Base-by-base conservation (phyloP, 2,797 vertebrate genomes). In the Chaetophractus vellerosus region DNA sequence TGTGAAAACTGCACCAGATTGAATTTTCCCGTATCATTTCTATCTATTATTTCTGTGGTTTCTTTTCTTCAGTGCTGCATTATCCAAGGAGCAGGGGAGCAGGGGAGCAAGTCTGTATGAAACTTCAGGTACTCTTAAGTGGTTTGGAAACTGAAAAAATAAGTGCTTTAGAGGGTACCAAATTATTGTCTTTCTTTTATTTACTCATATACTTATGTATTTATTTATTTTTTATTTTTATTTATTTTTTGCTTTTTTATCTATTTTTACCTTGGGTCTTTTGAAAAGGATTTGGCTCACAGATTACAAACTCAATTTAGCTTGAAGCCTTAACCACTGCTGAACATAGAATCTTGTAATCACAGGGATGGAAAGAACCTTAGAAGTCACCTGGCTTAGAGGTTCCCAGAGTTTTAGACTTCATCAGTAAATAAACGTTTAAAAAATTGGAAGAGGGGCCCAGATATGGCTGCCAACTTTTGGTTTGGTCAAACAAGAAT, bases 21-120 rank as follows among this genome's bases (percentile, higher is more conserved):
- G 95, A 97, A 96, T 96, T 95, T 96, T 71, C 92, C 83, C 88
- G 0, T 87, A 88, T 94, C 92, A 68, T 82, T 85, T 89, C 86
- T 95, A 8, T 94, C 96, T 89, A 93, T 91, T 95, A 87, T 96
- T 95, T 95, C 92, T 94, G 92, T 41, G 82, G 91, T 88, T 95
- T 95, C 69, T 91, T 75, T 86, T 41, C 93, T 91, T 92, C 31
- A 38, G 64, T 66, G 72, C 55, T 78, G 66, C 61, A 38, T 80
- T 91, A 94, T 33, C 96, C 52, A 55, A 24, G 50, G 68, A 71
- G 16, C 19, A 83, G n/a, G 3, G 24, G 90, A 68, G 68, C 64
- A 36, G 74, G 88, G 88, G n/a, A 92, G 26, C 50, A 78, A 80
- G 86, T 80, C n/a, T 92, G 33, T 57, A n/a, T 89, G 66, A 95